phyloP scores from a whole-genome alignment of 2,113 vertebrate genomes.

The Stomatorhinus ivindoensis region DNA sequence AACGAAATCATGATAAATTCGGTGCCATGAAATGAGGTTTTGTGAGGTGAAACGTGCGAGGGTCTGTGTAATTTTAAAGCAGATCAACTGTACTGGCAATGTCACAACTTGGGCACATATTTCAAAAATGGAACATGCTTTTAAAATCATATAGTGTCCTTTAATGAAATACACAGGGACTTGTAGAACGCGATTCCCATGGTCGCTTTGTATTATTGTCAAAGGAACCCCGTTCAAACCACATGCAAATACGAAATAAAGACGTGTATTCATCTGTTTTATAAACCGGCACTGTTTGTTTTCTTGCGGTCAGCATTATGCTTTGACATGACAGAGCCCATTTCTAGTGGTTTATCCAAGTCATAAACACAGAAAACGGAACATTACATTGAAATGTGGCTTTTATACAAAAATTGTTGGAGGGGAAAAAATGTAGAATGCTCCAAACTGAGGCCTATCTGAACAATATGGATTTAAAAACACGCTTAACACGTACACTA shows the following conservation, averaged over 20 bases:
- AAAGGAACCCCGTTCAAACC: conserved; percentile 15
- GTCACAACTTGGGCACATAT: neutral
- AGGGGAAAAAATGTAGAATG: neutral
- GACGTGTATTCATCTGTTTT: conserved; percentile 15
- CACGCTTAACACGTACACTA: neutral
- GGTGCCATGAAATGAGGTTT: neutral
- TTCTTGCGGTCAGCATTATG: conserved; percentile 19
- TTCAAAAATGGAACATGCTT: neutral
- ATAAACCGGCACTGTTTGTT: conserved; percentile 15
- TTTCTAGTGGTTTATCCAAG: conserved; percentile 23
- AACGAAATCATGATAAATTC: neutral
- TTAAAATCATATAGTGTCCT: neutral
- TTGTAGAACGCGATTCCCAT: neutral
- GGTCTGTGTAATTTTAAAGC: neutral
- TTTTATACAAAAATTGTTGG: conserved; percentile 8
- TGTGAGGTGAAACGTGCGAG: neutral
- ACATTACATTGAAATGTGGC: conserved; percentile 1
- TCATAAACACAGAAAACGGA: conserved; percentile 19
- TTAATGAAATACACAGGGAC: conserved; percentile 3
- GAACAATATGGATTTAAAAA: neutral
- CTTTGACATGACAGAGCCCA: conserved; percentile 20
- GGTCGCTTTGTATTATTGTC: conserved; percentile 6
- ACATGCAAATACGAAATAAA: conserved; percentile 11
- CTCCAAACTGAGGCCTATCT: neutral
- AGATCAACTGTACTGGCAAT: neutral